Evolutionary conservation across 2,888 invertebrate species (phyloP), one percentile per base, ranked within the genome.

Genomic region (Nebria brevicollis): DNA sequence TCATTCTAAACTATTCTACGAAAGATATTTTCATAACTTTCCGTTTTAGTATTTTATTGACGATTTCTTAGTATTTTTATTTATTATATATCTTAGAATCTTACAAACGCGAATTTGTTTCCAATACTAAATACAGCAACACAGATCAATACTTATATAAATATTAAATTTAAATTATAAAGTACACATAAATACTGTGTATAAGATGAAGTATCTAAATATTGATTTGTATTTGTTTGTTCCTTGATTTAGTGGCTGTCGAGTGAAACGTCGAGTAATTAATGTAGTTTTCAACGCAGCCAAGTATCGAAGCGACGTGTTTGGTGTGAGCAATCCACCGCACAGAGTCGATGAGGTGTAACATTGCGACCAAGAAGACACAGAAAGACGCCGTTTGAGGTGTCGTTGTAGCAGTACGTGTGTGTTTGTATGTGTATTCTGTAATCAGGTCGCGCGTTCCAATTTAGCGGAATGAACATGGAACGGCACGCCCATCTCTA

Each of bases 381-480:
- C 73, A 73, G 13, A 42, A 42, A 20, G 66, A 41, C 42, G 73
- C 43, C 74, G 75, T 79, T 79, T 79, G 79, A 54, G 74, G 26
- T 79, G 66, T 10, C 8, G 65, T 43, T 65, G 70, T 70, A 34
- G 26, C 26, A n/a, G 66, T 6, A 13, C 72, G 41, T 64, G 73
- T 66, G 43, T 43, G 65, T 26, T 34, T 80, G 75, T 80, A 70
- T 80, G 80, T 79, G 79, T 79, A 73, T 74, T 80, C 80, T 66
- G 80, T 80, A 80, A 80, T 80, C 80, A 80, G 80, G 80, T 72
- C 80, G 80, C 80, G 80, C 80, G 80, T 75, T 80, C 80, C 80
- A 80, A 80, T 80, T 80, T 80, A 80, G 72, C 75, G 64, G 75
- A 80, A 80, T 80, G 80, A 80, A 80, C 80, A 75, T 75, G 70